Percentiles rank a stretch among this genome's conserved stretches.
These are phyloP conservation scores for Hippolais icterina DNA, from an alignment of 2,113 vertebrate genomes.

Conservation along the genomic window DNA sequence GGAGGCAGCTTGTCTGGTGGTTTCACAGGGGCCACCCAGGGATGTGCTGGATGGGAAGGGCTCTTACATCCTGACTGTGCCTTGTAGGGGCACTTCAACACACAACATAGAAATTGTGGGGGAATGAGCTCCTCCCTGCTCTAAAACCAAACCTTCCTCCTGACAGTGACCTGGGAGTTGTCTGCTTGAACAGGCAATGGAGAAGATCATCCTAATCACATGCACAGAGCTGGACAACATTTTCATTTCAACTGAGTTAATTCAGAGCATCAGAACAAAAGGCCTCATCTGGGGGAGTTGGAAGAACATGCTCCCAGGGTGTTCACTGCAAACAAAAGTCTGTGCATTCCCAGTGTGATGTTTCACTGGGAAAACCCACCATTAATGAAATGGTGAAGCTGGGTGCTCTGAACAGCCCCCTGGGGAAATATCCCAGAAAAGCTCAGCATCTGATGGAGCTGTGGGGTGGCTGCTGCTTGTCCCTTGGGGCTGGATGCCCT, in stretches of 20 bases:
- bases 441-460: not conserved
- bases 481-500: not conserved
- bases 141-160: not conserved
- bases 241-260: not conserved
- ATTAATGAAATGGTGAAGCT: rapidly evolving
- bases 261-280: not conserved
- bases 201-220: not conserved
- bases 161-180: not conserved
- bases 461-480: not conserved
- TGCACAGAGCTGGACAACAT: not conserved
- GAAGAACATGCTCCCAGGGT: not conserved
- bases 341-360: rapidly evolving
- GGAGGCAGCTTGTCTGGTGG: not conserved
- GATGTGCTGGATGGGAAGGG: not conserved
- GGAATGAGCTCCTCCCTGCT: not conserved
- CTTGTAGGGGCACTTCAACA: not conserved
- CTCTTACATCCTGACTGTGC: not conserved
- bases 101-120: rapidly evolving
- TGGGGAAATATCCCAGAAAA: not conserved
- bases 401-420: not conserved
- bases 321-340: not conserved
- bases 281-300: not conserved
- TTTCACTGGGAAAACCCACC: not conserved
- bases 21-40: not conserved
- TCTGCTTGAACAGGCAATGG: not conserved